Evolutionary conservation across 2,888 invertebrate species (phyloP).

Genomic region (Cordilura impudica): DNA sequence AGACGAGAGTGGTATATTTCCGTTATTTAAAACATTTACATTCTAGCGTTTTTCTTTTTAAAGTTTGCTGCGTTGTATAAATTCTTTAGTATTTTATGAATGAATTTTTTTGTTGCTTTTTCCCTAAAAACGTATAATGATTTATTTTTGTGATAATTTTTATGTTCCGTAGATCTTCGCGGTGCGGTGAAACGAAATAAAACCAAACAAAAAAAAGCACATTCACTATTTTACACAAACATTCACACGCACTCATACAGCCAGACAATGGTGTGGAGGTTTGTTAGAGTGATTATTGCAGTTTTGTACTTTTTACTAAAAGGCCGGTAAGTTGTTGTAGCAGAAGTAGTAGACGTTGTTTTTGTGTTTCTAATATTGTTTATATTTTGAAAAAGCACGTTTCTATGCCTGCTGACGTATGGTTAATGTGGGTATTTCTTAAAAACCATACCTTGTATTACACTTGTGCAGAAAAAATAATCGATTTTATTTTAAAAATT

Average conservation of each 20-base stretch:
- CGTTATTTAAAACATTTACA: background rate
- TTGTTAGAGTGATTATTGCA: conserved; percentile 9
- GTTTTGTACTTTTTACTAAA: background rate
- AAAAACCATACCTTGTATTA: conserved; percentile 4
- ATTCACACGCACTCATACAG: conserved; percentile 6
- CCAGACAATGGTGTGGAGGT: background rate
- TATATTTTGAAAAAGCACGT: conserved; percentile 48
- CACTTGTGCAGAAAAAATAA: background rate
- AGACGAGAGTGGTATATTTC: no score
- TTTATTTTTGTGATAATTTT: background rate
- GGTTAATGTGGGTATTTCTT: conserved; percentile 27
- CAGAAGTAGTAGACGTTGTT: background rate
- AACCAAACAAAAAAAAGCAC: background rate
- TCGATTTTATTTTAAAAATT: conserved; percentile 30
- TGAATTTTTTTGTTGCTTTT: background rate
- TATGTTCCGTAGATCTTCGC: background rate
- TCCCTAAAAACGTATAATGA: background rate
- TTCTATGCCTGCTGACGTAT: conserved; percentile 54
- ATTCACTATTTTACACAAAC: conserved; percentile 22
- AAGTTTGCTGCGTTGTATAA: background rate
- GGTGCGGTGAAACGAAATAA: background rate
- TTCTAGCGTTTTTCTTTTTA: background rate
- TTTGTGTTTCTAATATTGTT: background rate
- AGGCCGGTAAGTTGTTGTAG: conserved; percentile 33
- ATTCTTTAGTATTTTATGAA: background rate